Evolutionary conservation across 1,140 invertebrate species (phyloP).

Genomic region (Lordiphosa mommai): DNA sequence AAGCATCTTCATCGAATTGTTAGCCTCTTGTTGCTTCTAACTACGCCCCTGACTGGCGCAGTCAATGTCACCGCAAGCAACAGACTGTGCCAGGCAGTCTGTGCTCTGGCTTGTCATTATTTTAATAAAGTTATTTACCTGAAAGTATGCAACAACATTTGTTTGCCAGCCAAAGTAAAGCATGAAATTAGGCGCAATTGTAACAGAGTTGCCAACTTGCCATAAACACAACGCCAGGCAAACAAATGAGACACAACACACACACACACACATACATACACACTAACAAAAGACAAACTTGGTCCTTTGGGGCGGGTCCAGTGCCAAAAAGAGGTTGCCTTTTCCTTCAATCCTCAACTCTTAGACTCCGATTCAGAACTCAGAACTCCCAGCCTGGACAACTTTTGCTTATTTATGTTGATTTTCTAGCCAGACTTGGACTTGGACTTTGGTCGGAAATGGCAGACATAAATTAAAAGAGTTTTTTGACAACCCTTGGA

Average conservation of each 20-base stretch:
- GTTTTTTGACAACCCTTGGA: constrained; percentile 75
- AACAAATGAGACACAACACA: constrained; percentile 32
- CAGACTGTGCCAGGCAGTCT: constrained; percentile 9
- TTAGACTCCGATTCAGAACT: not conserved
- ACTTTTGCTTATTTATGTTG: constrained; percentile 75
- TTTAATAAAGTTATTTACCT: constrained; percentile 78
- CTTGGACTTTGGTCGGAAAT: constrained; percentile 63
- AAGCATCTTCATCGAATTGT: too few species aligned
- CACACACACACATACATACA: constrained; percentile 15
- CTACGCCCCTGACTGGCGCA: constrained; percentile 1
- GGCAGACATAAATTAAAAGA: constrained; percentile 76
- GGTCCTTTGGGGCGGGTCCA: constrained; percentile 42
- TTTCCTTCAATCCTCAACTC: constrained; percentile 1
- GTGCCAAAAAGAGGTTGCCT: constrained; percentile 8
- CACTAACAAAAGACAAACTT: constrained; percentile 59
- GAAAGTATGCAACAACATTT: constrained; percentile 75
- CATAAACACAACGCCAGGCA: constrained; percentile 56
- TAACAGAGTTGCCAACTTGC: constrained; percentile 74
- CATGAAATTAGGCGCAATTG: constrained; percentile 76
- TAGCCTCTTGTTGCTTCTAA: too few species aligned
- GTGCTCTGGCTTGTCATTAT: constrained; percentile 63
- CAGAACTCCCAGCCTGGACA: constrained; percentile 24
- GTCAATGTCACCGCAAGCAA: constrained; percentile 21
- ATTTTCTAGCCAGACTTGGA: constrained; percentile 65
- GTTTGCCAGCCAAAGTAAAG: constrained; percentile 64